Base-by-base conservation (phyloP, 2,797 vertebrate species). In the Tapera naevia region DNA sequence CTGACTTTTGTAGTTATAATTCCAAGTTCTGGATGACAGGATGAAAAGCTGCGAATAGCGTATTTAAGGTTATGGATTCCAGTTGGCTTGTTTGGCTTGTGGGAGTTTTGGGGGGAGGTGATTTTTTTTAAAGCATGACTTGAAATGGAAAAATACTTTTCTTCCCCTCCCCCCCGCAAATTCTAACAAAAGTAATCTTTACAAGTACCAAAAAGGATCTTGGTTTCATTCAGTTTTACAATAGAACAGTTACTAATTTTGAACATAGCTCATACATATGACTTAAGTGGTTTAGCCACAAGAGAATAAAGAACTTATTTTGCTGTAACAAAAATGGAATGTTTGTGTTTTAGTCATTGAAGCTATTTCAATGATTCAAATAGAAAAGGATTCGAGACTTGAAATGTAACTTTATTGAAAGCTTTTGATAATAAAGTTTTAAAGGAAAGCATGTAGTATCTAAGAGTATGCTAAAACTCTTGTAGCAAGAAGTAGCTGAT, bases 401-500 rank as follows among this genome's bases (percentile, higher is more conserved):
- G 28, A 92, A 87, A 33, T 91, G 78, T 93, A 86, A 75, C 80
- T 91, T 93, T 93, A 83, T 27, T 62, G 73, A 93, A 74, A 88
- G 16, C 43, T 90, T 94, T 94, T 86, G 86, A 72, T 91, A 93
- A 94, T 95, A 93, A 95, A 95, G 58, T 67, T 88, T 86, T 65
- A 27, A 88, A 84, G 57, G 65, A 71, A 83, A 92, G 54, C 46
- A 69, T 33, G 5, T 22, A 46, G 62, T 46, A 43, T 28, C 37
- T 88, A 91, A 58, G 98, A 98, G 70, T 97, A 98, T 58, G 97
- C 98, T 64, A 99, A 97, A 14, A 99, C 92, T 76, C 98, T 97
- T 11, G 98, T 98, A 32, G 97, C 96, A 32, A 98, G 98, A 5
- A 99, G 98, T 80, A 99, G 96, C 58, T 97, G 97, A 86, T 98